Conservation (phyloP, 2,797 vertebrate species). For the Masticophis lateralis region DNA sequence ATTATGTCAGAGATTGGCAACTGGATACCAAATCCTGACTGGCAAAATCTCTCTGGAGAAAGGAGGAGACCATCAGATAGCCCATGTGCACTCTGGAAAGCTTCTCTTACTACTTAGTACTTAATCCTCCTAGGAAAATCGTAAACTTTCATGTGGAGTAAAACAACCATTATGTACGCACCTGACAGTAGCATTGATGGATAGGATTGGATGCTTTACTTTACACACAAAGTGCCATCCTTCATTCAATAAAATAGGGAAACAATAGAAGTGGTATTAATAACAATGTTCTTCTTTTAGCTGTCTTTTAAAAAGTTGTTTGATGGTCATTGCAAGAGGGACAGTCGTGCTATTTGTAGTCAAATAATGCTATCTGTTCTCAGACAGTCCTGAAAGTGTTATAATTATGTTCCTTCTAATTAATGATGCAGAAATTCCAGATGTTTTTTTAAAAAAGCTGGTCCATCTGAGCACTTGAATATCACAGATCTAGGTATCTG, state of each 20-base stretch:
- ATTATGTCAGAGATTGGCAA: neutral
- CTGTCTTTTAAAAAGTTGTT: neutral
- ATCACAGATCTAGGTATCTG: neutral
- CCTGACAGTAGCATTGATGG: neutral
- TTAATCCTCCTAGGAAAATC: neutral
- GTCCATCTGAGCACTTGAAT: neutral
- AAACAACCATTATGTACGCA: neutral
- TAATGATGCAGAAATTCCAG: neutral
- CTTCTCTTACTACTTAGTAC: neutral
- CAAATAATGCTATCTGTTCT: neutral
- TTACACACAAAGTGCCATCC: neutral
- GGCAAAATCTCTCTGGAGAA: neutral
- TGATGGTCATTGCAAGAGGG: neutral
- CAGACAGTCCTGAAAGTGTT: neutral
- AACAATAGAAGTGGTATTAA: neutral
- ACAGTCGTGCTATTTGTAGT: neutral
- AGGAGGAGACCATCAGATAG: neutral
- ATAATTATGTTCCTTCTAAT: neutral
- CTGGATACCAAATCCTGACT: neutral
- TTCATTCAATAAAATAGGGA: neutral
- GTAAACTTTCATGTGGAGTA: neutral
- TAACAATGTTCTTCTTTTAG: neutral
- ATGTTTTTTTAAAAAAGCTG: neutral
- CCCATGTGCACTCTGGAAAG: neutral
- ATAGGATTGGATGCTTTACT: neutral